Conservation (phyloP, 2,888 invertebrate species). For the Eugnorisma glareosa region DNA sequence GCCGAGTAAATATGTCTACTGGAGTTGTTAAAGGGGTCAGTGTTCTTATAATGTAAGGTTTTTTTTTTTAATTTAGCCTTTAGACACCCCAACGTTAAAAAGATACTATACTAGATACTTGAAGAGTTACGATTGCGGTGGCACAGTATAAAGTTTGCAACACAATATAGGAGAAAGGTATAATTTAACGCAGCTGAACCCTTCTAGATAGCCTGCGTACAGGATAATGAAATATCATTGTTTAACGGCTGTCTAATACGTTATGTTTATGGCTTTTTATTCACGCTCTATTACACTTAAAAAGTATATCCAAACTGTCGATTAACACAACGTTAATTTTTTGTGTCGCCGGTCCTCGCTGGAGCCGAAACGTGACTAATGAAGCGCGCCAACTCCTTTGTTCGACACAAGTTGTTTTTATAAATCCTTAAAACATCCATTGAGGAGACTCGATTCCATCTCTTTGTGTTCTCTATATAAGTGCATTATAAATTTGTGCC, state of each 20-base stretch:
- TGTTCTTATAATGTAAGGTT: constrained; percentile 12
- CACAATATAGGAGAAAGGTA: constrained; percentile 52
- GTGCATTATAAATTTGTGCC: constrained; percentile 85
- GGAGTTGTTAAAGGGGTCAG: constrained; percentile 6
- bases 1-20: background rate
- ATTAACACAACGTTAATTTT: constrained; percentile 71
- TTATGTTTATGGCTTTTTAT: constrained; percentile 63
- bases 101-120: constrained; percentile 56
- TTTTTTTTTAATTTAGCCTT: constrained; percentile 28
- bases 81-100: constrained; percentile 37
- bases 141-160: constrained; percentile 44
- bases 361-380: constrained; percentile 85
- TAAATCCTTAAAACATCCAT: constrained; percentile 75
- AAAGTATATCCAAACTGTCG: constrained; percentile 67
- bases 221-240: constrained; percentile 62
- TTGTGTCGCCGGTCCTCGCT: constrained; percentile 73
- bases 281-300: constrained; percentile 74
- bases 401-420: constrained; percentile 78
- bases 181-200: constrained; percentile 63
- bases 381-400: constrained; percentile 81
- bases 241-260: constrained; percentile 64
- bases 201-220: constrained; percentile 38
- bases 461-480: constrained; percentile 85
- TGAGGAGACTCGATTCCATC: constrained; percentile 74
- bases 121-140: constrained; percentile 58